phyloP scores from a whole-genome alignment of 2,113 vertebrate genomes.

The Gobius niger region DNA sequence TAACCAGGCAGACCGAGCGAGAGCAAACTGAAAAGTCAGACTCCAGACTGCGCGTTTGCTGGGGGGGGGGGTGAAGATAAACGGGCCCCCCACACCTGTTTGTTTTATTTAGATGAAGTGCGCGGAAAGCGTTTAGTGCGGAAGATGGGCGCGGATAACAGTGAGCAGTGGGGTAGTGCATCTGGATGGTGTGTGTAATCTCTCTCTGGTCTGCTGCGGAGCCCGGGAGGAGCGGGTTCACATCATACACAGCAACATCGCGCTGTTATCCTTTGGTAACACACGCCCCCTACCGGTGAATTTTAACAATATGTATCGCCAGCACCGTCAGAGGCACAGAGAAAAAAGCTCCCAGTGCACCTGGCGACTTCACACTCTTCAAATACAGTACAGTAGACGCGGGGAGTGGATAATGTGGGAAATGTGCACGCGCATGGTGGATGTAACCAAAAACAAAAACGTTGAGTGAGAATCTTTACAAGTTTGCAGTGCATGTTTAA shows the following conservation, averaged over 20 bases:
- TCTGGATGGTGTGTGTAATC: background rate
- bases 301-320: background rate
- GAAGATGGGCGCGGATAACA: conserved; percentile 18
- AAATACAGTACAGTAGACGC: background rate
- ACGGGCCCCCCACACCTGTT: background rate
- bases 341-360: background rate
- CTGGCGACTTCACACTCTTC: background rate
- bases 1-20: background rate
- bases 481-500: no score
- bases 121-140: conserved; percentile 14
- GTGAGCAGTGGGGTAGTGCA: conserved; percentile 14
- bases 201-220: conserved; percentile 18
- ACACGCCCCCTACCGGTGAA: conserved; percentile 65
- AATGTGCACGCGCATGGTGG: no score
- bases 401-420: no score
- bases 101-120: conserved; percentile 12
- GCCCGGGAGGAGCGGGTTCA: conserved; percentile 12
- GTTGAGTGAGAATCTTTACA: no score
- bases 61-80: background rate
- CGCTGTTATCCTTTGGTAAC: conserved; percentile 49
- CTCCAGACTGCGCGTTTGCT: no score
- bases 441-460: no score
- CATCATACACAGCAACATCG: conserved; percentile 1
- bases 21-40: background rate
- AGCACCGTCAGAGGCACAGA: conserved; percentile 34